Evolutionary conservation across 2,888 invertebrate genomes (phyloP), one percentile per base, ranked within the genome.

Genomic region (Sphecodes monilicornis): DNA sequence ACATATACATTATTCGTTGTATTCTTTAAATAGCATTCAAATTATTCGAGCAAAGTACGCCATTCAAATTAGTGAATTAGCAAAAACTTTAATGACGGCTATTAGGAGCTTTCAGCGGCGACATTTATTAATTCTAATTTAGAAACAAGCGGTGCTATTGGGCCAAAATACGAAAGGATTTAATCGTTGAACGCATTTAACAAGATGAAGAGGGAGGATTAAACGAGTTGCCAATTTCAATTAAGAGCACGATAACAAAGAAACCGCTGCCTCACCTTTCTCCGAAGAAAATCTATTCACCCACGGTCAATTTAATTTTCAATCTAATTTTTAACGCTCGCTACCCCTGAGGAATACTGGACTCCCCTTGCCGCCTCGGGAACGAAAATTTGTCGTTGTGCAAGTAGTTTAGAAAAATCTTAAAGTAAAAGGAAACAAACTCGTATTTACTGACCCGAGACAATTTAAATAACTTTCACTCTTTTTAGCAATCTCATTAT

Each of bases 191-290:
- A 71, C 77, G 64, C 66, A 50, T 79, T 82, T 70, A 69, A n/a
- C 41, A 32, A 77, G 77, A 75, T 70, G 75, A 71, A 11, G 72
- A 32, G 41, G 26, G 46, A 73, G 68, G 76, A 79, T 83, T 85
- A 76, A 85, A 76, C 76, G 85, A 76, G 83, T 85, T 85, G 79
- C 83, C 83, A 83, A 79, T 85, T 83, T 85, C 85, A 85, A 85
- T 85, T 85, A 85, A 74, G 73, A 54, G 36, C 60, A 16, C 83
- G 64, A 85, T 85, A 73, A 83, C 84, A 76, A 83, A 79, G 79
- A 73, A 83, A 70, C 69, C 71, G 22, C 69, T 66, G 16, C 46
- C 74, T 6, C 74, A 16, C 36, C 43, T 57, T 18, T 13, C 75
- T 22, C 46, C 50, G 43, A 76, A 79, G 78, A 54, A 73, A 83